Percentiles rank a stretch among this genome's conserved stretches.
These are phyloP conservation scores for Diorhabda sublineata DNA, from an alignment of 1,140 invertebrate species.

Conservation along the genomic window DNA sequence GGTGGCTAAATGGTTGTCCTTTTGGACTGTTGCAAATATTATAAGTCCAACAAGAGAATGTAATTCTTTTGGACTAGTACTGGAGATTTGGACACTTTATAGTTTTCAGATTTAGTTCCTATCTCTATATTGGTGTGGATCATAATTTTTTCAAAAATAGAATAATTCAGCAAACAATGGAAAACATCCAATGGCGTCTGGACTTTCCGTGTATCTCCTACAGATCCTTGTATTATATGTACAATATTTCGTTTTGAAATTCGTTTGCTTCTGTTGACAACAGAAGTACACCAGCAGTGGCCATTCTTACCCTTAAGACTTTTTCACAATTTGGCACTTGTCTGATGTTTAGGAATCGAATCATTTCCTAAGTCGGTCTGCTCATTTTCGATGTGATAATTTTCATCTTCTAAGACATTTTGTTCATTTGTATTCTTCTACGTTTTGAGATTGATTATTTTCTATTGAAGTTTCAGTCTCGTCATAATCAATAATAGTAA, in stretches of 20 bases:
- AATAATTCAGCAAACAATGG: conserved; percentile 6
- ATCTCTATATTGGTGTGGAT: background rate
- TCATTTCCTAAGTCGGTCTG: background rate
- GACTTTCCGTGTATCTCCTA: background rate
- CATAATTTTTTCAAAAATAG: conserved; percentile 12
- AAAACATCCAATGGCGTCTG: background rate
- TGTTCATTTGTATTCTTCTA: background rate
- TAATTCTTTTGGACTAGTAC: conserved; percentile 24
- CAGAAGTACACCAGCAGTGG: conserved; percentile 8
- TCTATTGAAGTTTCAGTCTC: background rate
- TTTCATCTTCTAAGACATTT: background rate
- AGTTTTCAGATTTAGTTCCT: background rate
- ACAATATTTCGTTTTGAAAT: conserved; percentile 6
- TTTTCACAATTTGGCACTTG: background rate
- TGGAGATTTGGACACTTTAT: conserved; percentile 8
- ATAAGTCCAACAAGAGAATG: conserved; percentile 33
- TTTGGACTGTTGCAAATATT: conserved; percentile 28
- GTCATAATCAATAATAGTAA: background rate
- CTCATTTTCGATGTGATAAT: background rate
- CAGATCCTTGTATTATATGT: conserved; percentile 13
- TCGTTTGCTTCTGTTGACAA: background rate
- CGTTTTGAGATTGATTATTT: background rate
- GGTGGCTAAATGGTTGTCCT: conserved; percentile 36
- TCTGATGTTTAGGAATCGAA: background rate
- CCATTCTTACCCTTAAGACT: conserved; percentile 16